A percentile compares a stretch with the other conserved stretches of the same genome.
Evolutionary conservation across 2,797 vertebrate species (phyloP).

Genomic region (Spatula clypeata): DNA sequence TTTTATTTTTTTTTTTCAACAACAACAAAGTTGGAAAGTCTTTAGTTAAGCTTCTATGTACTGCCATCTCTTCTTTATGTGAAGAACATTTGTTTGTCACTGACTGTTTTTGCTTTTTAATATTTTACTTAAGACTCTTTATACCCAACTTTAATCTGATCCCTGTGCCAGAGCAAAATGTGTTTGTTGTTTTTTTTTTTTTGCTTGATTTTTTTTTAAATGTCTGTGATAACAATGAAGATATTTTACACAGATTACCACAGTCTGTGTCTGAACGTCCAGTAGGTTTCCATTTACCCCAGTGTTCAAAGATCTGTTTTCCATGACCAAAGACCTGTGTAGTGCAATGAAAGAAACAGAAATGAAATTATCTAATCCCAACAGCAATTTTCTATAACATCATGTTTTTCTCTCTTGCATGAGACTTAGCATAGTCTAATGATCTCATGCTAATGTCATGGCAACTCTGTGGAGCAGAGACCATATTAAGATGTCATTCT

Average conservation of each 20-base stretch:
- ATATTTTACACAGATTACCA: constrained; percentile 90
- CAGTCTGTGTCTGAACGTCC: constrained; percentile 64
- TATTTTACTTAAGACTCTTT: not conserved
- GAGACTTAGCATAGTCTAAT: constrained; percentile 66
- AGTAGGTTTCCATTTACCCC: not conserved
- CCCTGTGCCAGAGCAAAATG: not conserved
- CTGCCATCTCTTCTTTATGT: not conserved
- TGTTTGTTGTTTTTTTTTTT: no score
- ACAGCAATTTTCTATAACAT: constrained; percentile 33
- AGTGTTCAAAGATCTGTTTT: not conserved
- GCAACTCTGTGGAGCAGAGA: constrained; percentile 48
- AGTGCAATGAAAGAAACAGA: constrained; percentile 19
- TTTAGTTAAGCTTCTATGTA: not conserved
- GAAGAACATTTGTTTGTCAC: not conserved
- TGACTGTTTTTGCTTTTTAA: not conserved
- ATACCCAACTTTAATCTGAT: not conserved
- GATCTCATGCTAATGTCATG: constrained; percentile 63
- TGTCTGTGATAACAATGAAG: constrained; percentile 87
- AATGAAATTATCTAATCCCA: constrained; percentile 36
- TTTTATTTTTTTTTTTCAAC: not conserved
- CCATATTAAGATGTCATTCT: constrained; percentile 77
- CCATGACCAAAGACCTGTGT: not conserved
- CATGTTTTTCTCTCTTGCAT: constrained; percentile 36
- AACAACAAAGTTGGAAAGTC: not conserved
- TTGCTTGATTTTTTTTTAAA: fast-evolving